These are phyloP conservation scores for Panthera uncia DNA, from an alignment of 2,113 vertebrate genomes.

Conservation along the genomic window DNA sequence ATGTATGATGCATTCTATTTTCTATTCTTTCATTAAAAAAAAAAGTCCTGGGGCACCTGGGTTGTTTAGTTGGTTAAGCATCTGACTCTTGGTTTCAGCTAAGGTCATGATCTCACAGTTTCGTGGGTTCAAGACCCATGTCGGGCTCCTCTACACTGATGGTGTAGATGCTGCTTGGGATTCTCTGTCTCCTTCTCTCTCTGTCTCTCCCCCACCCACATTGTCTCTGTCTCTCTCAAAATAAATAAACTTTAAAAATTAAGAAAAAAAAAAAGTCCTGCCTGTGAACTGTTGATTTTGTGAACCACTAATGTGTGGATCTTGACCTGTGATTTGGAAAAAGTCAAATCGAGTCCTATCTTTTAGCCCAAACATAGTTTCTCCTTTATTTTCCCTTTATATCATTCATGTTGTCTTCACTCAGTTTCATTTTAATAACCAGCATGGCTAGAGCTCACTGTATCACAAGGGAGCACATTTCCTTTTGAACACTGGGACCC, in stretches of 20 bases:
- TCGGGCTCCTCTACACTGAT: no score
- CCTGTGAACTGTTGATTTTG: background rate
- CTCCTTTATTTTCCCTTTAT: background rate
- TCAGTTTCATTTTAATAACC: background rate
- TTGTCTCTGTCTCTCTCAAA: no score
- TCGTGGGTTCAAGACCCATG: no score
- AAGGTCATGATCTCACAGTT: no score
- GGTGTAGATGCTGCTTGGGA: no score
- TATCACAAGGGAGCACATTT: background rate
- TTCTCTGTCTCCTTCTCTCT: no score
- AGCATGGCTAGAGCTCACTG: background rate
- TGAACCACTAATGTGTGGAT: background rate
- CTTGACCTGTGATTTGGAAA: background rate
- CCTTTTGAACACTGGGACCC: background rate
- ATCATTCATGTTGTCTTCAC: background rate
- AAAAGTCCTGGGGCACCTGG: background rate
- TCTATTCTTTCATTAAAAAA: background rate
- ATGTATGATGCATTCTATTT: background rate
- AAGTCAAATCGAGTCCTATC: background rate
- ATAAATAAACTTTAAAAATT: no score
- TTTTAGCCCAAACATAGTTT: background rate
- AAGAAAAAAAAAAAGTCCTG: background rate
- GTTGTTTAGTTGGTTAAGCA: no score
- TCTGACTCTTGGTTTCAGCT: no score
- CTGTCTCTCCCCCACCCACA: no score